phyloP scores from a whole-genome alignment of 1,140 invertebrate species.

The Drosophila watanabei region DNA sequence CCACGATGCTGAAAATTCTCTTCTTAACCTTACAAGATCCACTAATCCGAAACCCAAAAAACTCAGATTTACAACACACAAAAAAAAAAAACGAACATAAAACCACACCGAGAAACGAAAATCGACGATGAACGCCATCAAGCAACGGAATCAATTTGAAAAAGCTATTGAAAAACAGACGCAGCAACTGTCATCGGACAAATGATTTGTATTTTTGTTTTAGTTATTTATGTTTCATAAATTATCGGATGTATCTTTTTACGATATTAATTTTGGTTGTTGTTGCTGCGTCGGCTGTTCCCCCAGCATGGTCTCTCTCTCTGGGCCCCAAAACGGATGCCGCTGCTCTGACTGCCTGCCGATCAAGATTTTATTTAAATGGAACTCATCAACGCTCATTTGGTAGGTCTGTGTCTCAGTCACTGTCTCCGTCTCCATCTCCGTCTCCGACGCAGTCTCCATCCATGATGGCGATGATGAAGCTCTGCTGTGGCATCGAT shows the following conservation, averaged over 20 bases:
- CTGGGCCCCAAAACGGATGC: slow-evolving; percentile 54
- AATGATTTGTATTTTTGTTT: slow-evolving; percentile 85
- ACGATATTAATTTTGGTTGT: slow-evolving; percentile 67
- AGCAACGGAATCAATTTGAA: slow-evolving; percentile 63
- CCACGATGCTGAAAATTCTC: neutral
- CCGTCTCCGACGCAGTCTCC: slow-evolving; percentile 8
- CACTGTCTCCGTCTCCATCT: slow-evolving; percentile 10
- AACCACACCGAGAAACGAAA: slow-evolving; percentile 22
- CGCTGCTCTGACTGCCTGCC: slow-evolving; percentile 37
- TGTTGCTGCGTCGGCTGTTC: slow-evolving; percentile 9
- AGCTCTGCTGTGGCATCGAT: slow-evolving; percentile 51
- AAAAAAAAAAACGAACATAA: slow-evolving; percentile 33
- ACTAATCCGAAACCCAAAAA: slow-evolving; percentile 56
- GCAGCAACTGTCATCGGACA: slow-evolving; percentile 69
- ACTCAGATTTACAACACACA: slow-evolving; percentile 52
- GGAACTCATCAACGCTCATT: slow-evolving; percentile 83
- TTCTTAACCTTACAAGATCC: neutral
- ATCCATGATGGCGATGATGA: slow-evolving; percentile 57
- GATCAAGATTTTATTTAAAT: slow-evolving; percentile 85
- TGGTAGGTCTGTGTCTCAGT: slow-evolving; percentile 50
- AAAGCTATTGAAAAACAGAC: slow-evolving; percentile 61
- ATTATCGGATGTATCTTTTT: slow-evolving; percentile 82
- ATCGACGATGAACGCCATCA: slow-evolving; percentile 55
- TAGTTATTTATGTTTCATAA: slow-evolving; percentile 85
- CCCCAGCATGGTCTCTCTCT: slow-evolving; percentile 35